Evolutionary conservation across 30 jellyfish, hydroid and myxozoan genomes (phyloP).

Genomic region (Sanderia malayensis): DNA sequence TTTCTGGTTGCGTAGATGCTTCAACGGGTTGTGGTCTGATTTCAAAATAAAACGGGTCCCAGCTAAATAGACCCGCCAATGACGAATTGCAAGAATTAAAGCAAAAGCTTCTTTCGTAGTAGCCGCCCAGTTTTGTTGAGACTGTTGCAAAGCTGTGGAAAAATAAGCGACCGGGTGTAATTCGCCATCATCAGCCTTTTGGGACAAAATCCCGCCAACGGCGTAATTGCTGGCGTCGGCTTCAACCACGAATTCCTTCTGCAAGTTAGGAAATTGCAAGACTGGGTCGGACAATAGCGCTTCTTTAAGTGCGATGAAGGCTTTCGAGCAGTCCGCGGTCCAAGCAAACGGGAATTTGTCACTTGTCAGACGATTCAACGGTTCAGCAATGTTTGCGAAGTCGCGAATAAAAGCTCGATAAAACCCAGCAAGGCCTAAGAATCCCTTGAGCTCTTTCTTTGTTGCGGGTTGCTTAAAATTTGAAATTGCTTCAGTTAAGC

Average conservation of each 20-base stretch:
- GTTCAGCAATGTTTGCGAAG: not conserved
- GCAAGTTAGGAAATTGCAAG: not conserved
- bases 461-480: not conserved
- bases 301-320: not conserved
- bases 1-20: slow-evolving; percentile 29
- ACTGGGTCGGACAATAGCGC: not conserved
- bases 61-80: slow-evolving; percentile 51
- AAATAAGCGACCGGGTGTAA: slow-evolving; percentile 28
- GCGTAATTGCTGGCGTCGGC: slow-evolving; percentile 16
- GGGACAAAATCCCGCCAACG: slow-evolving; percentile 18
- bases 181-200: not conserved
- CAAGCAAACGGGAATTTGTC: not conserved
- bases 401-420: not conserved
- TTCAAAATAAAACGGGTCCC: slow-evolving; percentile 28
- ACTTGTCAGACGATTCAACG: not conserved
- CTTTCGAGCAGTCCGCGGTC: slow-evolving; percentile 1
- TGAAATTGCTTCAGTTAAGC: not conserved
- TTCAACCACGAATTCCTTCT: not conserved
- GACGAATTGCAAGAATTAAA: slow-evolving; percentile 22
- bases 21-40: slow-evolving; percentile 53
- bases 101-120: slow-evolving; percentile 32
- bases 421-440: not conserved
- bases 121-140: slow-evolving; percentile 24
- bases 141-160: slow-evolving; percentile 15
- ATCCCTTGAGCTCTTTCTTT: not conserved